Conservation (phyloP, 2,797 vertebrate species). For the Danio kyathit region DNA sequence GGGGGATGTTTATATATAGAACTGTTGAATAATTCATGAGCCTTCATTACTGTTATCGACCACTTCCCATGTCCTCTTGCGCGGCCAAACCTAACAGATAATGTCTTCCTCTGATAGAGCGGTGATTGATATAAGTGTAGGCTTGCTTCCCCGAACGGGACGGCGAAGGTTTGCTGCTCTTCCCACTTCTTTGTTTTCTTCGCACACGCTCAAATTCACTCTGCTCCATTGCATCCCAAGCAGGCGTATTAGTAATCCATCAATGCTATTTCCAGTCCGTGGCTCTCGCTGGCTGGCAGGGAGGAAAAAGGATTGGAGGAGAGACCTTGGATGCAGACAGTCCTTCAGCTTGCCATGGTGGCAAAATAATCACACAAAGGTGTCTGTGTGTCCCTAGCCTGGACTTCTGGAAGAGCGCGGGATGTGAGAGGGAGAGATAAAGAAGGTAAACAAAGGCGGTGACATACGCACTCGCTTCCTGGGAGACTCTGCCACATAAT, state of each 20-base stretch:
- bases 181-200: conserved; percentile 36
- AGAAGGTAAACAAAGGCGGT: conserved; percentile 53
- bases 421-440: conserved; percentile 62
- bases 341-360: conserved; percentile 31
- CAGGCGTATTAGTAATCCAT: conserved; percentile 79
- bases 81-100: conserved; percentile 61
- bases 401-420: conserved; percentile 45
- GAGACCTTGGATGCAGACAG: conserved; percentile 55
- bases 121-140: conserved; percentile 65
- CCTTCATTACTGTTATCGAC: conserved; percentile 62
- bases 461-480: conserved; percentile 63
- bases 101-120: conserved; percentile 62
- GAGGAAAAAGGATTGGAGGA: conserved; percentile 43
- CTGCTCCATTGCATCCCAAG: conserved; percentile 71
- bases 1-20: conserved; percentile 47
- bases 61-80: conserved; percentile 41
- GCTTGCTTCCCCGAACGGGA: conserved; percentile 7
- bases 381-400: conserved; percentile 49
- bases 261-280: conserved; percentile 75
- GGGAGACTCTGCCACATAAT: conserved; percentile 44
- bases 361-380: conserved; percentile 54
- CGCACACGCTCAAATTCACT: conserved; percentile 50
- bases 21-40: conserved; percentile 56
- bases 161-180: conserved; percentile 38
- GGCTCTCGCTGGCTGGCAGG: conserved; percentile 48